A percentile compares a stretch with the other conserved stretches of the same genome.
phyloP scores from a whole-genome alignment of 2,113 vertebrate species.

The Lepisosteus osseus region DNA sequence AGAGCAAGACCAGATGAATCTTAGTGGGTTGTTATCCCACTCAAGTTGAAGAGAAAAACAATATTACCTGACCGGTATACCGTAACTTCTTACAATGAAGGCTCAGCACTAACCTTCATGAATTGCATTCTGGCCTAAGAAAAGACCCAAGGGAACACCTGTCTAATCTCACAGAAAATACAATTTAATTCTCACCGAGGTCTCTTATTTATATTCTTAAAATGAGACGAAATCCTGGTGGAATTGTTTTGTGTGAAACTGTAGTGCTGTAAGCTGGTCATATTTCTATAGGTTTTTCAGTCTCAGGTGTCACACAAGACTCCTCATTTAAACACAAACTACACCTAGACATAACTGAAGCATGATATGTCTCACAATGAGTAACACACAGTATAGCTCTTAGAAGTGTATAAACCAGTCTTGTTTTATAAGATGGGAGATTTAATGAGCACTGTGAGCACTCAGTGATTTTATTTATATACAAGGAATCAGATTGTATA shows the following conservation, averaged over 20 bases:
- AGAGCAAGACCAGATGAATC: background rate
- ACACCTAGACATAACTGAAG: background rate
- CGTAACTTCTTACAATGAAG: background rate
- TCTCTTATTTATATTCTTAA: background rate
- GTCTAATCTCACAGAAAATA: background rate
- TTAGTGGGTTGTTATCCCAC: background rate
- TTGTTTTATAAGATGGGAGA: no score
- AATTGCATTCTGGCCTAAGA: background rate
- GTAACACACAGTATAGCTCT: background rate
- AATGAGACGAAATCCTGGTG: background rate
- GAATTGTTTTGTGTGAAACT: no score
- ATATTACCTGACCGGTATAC: background rate
- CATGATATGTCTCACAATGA: constrained; percentile 15
- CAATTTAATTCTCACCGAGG: background rate
- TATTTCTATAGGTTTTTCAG: background rate
- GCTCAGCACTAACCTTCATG: background rate
- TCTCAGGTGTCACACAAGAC: background rate
- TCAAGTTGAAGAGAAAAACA: background rate
- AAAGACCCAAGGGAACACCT: background rate
- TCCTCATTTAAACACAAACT: constrained; percentile 1
- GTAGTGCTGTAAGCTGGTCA: no score
- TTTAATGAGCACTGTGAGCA: background rate
- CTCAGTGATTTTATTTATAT: background rate
- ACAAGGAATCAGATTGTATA: no score
- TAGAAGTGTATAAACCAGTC: background rate